Base-by-base conservation (phyloP, 2,888 invertebrate species). In the Agonopterix subpropinquella region DNA sequence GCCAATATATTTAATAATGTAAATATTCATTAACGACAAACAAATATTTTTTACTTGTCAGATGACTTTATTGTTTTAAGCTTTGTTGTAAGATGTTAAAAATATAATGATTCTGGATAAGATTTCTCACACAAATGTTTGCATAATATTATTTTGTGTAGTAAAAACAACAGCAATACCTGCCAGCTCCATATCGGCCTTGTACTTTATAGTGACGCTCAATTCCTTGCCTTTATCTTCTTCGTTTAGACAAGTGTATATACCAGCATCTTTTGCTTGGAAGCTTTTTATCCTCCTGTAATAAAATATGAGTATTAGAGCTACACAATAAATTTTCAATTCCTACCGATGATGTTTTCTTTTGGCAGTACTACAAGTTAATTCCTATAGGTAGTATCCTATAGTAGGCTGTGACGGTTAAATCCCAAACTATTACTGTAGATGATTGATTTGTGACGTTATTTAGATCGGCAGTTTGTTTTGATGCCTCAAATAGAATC, bases 221-320 rank as follows among this genome's bases (percentile, higher is more conserved):
- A 80, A 62, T 51, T 73, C 72, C 50, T 64, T 76, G 45, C 61
- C 61, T 47, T 65, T 61, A 45, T 73, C 75, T 39, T 73, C 73
- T n/a, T 77, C 76, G 49, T 68, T 72, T 54, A 69, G 73, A 63
- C 90, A 90, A 1, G 81, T 67, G 58, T 90, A 90, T 9, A 77
- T 60, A 1, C 90, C 90, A 4, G 81, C 80, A 56, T 90, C 89
- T 61, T 74, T 81, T 2, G 73, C 62, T 52, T 80, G 77, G 46
- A 89, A 83, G n/a, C 73, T 70, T 58, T 77, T 85, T 69, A 90
- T 87, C 64, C 79, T 73, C 82, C 89, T 89, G 70, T 35, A 74
- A 74, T 28, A 28, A 28, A 28, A 28, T 28, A 28, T 28, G 4
- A 28, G 28, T 28, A 28, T 28, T 28, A 28, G 5, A 28, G 7